These are phyloP conservation scores for Drosophila albomicans DNA, from an alignment of 1,140 invertebrate species.

Conservation along the genomic window DNA sequence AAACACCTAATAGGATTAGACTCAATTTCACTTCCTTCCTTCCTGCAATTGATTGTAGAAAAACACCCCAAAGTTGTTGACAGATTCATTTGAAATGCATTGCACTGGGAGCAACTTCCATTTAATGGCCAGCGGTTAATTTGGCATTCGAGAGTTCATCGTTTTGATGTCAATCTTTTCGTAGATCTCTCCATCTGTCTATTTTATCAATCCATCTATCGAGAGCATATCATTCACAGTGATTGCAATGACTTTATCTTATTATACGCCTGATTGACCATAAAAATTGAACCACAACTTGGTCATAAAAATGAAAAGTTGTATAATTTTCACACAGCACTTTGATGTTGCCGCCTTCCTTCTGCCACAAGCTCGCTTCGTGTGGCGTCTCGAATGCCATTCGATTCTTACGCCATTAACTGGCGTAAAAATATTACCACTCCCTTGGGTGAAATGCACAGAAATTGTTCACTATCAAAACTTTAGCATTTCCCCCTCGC, in stretches of 20 bases:
- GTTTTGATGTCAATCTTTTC: background rate
- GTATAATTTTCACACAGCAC: constrained; percentile 62
- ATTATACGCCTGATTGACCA: constrained; percentile 77
- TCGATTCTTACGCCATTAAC: constrained; percentile 50
- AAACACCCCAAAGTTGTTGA: constrained; percentile 31
- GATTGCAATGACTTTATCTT: constrained; percentile 71
- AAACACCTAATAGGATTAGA: constrained; percentile 44
- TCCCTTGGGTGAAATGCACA: constrained; percentile 72
- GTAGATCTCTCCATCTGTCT: background rate
- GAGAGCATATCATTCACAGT: constrained; percentile 30
- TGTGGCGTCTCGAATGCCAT: constrained; percentile 4
- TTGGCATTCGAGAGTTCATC: background rate
- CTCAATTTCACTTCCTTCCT: background rate
- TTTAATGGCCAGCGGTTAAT: constrained; percentile 6
- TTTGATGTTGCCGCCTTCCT: constrained; percentile 57
- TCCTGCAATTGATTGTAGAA: background rate
- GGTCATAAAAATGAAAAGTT: constrained; percentile 77
- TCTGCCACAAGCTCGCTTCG: background rate
- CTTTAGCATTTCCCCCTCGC: constrained; percentile 27
- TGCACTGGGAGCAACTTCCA: constrained; percentile 35
- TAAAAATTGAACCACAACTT: constrained; percentile 64
- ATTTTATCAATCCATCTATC: constrained; percentile 26
- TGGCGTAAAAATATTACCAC: constrained; percentile 63
- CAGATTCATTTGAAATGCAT: constrained; percentile 68
- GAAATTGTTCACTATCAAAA: constrained; percentile 73